Percentiles rank a stretch among this genome's conserved stretches.
Conservation (phyloP, 1,140 invertebrate genomes). For the Cyrtorhinus lividipennis region DNA sequence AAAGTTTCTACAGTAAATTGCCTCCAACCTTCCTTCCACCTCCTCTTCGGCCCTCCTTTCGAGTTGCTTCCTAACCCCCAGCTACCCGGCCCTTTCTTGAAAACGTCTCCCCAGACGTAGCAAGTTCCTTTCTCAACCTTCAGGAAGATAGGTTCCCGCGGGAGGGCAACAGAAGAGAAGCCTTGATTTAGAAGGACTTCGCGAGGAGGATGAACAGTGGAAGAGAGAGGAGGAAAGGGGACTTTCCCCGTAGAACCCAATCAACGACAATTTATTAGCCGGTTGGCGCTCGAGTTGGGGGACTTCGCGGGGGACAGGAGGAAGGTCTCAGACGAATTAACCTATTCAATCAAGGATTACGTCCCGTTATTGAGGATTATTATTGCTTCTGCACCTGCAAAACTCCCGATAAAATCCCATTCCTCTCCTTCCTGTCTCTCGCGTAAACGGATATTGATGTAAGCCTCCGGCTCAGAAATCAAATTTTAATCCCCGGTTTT, state of each 20-base stretch:
- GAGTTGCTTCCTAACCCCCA: not conserved
- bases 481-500: not conserved
- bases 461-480: not conserved
- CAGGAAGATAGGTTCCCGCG: not conserved
- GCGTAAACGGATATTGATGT: not conserved
- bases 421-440: not conserved
- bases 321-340: conserved; percentile 7
- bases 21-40: conserved; percentile 1
- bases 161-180: not conserved
- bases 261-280: conserved; percentile 7
- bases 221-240: not conserved
- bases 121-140: conserved; percentile 6
- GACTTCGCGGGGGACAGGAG: not conserved
- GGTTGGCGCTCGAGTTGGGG: not conserved
- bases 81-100: not conserved
- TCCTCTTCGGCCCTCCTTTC: not conserved
- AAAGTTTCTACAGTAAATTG: conserved; percentile 16
- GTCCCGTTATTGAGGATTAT: conserved; percentile 3
- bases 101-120: conserved; percentile 9
- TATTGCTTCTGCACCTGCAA: conserved; percentile 7
- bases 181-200: conserved; percentile 2
- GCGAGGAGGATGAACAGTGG: not conserved
- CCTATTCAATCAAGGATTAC: conserved; percentile 5
- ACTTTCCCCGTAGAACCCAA: not conserved
- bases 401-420: not conserved